phyloP scores from a whole-genome alignment of 2,888 invertebrate genomes.

The Mesorhabditis belari region DNA sequence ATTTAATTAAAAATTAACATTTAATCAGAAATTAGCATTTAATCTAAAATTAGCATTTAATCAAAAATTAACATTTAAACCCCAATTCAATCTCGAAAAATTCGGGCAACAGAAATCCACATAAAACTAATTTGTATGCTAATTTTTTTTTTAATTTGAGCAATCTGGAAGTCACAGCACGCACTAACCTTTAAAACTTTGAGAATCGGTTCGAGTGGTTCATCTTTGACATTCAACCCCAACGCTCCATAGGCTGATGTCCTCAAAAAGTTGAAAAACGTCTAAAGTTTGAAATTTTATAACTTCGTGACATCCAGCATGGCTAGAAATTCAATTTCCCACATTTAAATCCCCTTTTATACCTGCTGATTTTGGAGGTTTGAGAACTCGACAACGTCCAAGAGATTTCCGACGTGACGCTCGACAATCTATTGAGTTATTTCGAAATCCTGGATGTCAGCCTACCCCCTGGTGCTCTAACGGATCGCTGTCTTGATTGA shows the following conservation, averaged over 20 bases:
- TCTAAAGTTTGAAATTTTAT: constrained; percentile 4
- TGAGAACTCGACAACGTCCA: constrained; percentile 15
- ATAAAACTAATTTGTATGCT: too few relatives aligned
- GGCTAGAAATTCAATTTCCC: too few relatives aligned
- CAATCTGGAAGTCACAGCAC: background rate
- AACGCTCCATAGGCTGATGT: constrained; percentile 25
- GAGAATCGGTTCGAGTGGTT: background rate
- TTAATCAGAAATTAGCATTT: too few relatives aligned
- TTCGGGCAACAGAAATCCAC: background rate
- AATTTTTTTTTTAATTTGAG: background rate
- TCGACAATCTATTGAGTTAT: constrained; percentile 23
- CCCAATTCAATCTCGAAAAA: background rate
- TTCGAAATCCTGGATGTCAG: background rate
- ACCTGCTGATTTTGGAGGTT: background rate
- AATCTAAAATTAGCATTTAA: too few relatives aligned
- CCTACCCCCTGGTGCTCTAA: constrained; percentile 26
- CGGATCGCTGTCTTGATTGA: constrained; percentile 26
- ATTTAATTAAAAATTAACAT: too few relatives aligned
- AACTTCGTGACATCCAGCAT: too few relatives aligned
- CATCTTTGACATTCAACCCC: constrained; percentile 19
- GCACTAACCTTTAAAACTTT: constrained; percentile 1
- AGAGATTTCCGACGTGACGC: constrained; percentile 22
- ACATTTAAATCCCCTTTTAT: too few relatives aligned
- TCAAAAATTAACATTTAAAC: too few relatives aligned
- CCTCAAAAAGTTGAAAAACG: constrained; percentile 28